phyloP scores from a whole-genome alignment of 2,888 invertebrate species.

The Calameuta pallipes region DNA sequence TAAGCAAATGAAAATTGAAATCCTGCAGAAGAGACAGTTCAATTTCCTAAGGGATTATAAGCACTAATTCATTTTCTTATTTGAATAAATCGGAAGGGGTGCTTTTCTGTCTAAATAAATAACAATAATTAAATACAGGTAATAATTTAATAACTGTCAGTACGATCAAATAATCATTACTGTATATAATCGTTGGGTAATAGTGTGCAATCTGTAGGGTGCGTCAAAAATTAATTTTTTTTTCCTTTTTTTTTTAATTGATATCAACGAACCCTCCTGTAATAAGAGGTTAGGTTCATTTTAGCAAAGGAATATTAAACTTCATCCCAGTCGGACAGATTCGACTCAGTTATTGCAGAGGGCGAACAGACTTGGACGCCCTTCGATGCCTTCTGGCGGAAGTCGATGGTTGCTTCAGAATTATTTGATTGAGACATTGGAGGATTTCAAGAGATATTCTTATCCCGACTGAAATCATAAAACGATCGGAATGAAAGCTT shows the following conservation, averaged over 20 bases:
- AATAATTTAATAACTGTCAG: neutral
- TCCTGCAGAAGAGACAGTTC: neutral
- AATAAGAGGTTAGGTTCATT: neutral
- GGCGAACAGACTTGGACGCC: neutral
- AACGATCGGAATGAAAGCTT: neutral
- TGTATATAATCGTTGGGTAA: neutral
- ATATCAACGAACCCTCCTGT: neutral
- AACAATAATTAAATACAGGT: neutral
- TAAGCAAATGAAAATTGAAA: neutral
- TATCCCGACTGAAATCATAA: neutral
- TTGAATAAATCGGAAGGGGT: neutral
- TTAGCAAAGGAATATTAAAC: neutral
- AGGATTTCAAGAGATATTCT: neutral
- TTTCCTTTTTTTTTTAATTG: neutral
- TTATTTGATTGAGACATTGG: neutral
- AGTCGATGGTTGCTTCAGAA: neutral
- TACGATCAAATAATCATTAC: neutral
- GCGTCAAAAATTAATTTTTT: neutral
- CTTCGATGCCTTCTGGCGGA: neutral
- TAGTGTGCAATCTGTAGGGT: neutral
- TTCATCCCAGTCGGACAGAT: neutral
- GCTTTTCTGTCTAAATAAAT: neutral
- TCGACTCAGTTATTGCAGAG: neutral
- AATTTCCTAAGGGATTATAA: neutral
- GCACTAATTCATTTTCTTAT: neutral